Conservation (phyloP, 1,140 invertebrate species). For the Oreohelix idahoensis region DNA sequence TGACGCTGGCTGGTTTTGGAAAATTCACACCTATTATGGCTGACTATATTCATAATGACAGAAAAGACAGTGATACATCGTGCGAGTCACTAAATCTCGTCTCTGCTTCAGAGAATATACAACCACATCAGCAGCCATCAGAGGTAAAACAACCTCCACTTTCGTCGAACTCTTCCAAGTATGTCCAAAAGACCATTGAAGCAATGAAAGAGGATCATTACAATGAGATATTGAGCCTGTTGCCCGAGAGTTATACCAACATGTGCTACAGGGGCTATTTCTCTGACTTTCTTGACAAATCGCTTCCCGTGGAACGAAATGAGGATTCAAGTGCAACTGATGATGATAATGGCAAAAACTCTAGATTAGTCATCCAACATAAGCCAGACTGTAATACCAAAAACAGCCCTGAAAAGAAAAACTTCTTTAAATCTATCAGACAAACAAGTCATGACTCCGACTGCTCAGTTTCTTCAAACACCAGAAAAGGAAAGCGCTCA, state of each 20-base stretch:
- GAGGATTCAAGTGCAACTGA: neutral
- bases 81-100: constrained; percentile 12
- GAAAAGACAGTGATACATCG: constrained; percentile 33
- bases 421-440: neutral
- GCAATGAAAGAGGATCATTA: constrained; percentile 13
- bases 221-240: constrained; percentile 6
- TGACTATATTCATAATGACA: constrained; percentile 27
- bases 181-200: constrained; percentile 6
- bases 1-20: constrained; percentile 12
- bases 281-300: neutral
- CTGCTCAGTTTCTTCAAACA: constrained; percentile 6
- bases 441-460: constrained; percentile 20
- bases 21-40: constrained; percentile 35
- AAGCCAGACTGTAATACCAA: neutral
- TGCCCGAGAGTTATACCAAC: constrained; percentile 13
- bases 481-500: neutral
- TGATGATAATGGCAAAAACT: neutral
- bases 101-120: constrained; percentile 11
- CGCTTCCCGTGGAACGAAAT: neutral
- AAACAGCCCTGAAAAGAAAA: neutral
- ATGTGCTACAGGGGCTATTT: neutral
- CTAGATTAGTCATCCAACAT: neutral
- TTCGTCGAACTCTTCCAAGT: neutral
- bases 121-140: neutral
- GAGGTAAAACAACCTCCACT: neutral